These are phyloP conservation scores for Zaprionus inermis DNA, from an alignment of 1,140 invertebrate species.

Conservation along the genomic window DNA sequence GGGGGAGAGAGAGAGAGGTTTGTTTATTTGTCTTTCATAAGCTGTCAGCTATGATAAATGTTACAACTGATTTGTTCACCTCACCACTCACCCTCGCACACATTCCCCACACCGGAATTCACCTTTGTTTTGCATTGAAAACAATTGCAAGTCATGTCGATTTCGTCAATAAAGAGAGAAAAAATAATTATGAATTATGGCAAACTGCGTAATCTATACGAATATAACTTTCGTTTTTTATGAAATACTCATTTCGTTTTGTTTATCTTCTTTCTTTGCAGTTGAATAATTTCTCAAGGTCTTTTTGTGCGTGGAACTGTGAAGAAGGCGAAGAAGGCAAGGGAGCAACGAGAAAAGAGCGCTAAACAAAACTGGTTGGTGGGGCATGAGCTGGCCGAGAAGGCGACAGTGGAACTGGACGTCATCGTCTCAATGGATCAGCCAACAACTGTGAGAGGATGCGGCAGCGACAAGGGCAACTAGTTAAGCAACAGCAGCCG, in stretches of 20 bases:
- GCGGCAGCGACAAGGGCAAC: slow-evolving; percentile 41
- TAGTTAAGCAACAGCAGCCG: slow-evolving; percentile 52
- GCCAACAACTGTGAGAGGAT: slow-evolving; percentile 47
- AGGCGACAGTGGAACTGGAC: slow-evolving; percentile 39
- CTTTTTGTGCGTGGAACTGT: slow-evolving; percentile 38
- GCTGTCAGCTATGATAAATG: neutral
- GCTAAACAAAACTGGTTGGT: slow-evolving; percentile 24
- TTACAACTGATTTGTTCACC: neutral
- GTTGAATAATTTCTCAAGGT: slow-evolving; percentile 65
- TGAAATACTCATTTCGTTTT: slow-evolving; percentile 42
- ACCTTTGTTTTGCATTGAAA: slow-evolving; percentile 7
- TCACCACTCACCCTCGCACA: neutral
- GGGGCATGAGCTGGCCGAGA: slow-evolving; percentile 29
- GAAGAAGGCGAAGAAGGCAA: neutral
- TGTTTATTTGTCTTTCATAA: slow-evolving; percentile 2
- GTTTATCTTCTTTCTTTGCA: slow-evolving; percentile 56
- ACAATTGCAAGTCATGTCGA: slow-evolving; percentile 34
- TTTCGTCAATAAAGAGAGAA: slow-evolving; percentile 18
- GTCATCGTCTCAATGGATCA: slow-evolving; percentile 55
- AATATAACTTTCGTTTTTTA: slow-evolving; percentile 41
- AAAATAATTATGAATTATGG: slow-evolving; percentile 2
- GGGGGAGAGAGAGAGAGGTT: neutral
- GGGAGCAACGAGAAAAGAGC: neutral
- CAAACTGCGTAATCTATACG: slow-evolving; percentile 8
- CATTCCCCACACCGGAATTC: neutral